Base-by-base conservation (phyloP, 2,888 invertebrate genomes). In the Phengaris arion region DNA sequence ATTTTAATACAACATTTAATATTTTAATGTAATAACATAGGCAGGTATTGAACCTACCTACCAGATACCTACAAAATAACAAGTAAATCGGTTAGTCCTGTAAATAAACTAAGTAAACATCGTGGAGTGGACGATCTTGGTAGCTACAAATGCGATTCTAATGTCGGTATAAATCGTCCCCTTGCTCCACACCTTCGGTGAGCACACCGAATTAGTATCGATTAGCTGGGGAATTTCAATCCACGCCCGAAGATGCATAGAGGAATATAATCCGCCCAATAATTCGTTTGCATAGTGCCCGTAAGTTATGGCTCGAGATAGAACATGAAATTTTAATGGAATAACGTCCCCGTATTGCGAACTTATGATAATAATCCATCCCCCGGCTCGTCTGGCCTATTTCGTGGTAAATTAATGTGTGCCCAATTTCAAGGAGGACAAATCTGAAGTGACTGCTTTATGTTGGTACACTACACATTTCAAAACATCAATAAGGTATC, bases 131-230 rank as follows among this genome's bases (percentile, higher is more conserved):
- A 15, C 55, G 75, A 13, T 64, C 54, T 2, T 69, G 46, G 54
- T 46, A 68, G 74, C 76, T 78, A 77, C 79, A 80, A 81, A 81
- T 81, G 90, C 84, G 89, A 89, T 86, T 89, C 89, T 90, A 91
- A 91, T 90, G 90, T 89, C 83, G 79, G 87, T 83, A 90, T 91
- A 90, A 91, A 91, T 91, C 85, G 84, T 80, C 78, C 80, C 82
- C 86, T 75, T 73, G 86, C 83, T 83, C 81, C 80, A 78, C 78
- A 78, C 77, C 77, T 77, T 77, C 84, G 81, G 83, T 85, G 85
- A 84, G 69, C 68, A 85, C 82, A 83, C 83, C 82, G 89, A 89
- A 90, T 90, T 90, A 90, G 87, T 89, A 89, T 90, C 89, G 90
- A 90, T 90, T 90, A 89, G 86, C 82, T 82, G 83, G 83, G 82